Evolutionary conservation across 2,888 invertebrate species (phyloP).

Genomic region (Hipparchia sbordonii): DNA sequence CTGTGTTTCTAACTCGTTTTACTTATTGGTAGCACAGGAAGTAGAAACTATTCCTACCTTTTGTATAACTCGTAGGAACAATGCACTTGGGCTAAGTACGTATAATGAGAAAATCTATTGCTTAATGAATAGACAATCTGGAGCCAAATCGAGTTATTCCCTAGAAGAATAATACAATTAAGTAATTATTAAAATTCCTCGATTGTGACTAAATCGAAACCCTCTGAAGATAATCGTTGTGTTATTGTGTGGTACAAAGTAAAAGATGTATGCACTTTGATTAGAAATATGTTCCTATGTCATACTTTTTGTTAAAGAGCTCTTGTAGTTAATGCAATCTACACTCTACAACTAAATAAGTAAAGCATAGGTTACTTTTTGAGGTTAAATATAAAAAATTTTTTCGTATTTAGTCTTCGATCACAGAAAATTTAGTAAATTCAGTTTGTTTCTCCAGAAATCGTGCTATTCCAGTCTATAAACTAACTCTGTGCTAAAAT

Average conservation of each 20-base stretch:
- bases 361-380: neutral
- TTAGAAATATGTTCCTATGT: neutral
- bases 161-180: constrained; percentile 14
- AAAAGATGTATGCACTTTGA: neutral
- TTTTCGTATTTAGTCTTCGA: neutral
- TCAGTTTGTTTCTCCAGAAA: too few species aligned
- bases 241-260: constrained; percentile 14
- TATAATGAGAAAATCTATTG: neutral
- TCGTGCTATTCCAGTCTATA: too few species aligned
- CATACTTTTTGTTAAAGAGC: neutral
- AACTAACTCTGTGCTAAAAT: too few species aligned
- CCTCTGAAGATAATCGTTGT: constrained; percentile 14
- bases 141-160: neutral
- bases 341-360: neutral
- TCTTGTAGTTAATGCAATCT: too few species aligned
- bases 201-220: constrained; percentile 20
- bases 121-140: neutral
- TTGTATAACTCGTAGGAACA: neutral
- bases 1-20: too few species aligned
- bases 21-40: neutral
- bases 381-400: neutral
- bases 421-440: too few species aligned
- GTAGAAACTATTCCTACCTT: neutral
- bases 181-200: constrained; percentile 23
- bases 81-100: neutral